Percentiles rank a stretch among this genome's conserved stretches.
These are phyloP conservation scores for Hypena proboscidalis DNA, from an alignment of 2,888 invertebrate species.

Conservation along the genomic window DNA sequence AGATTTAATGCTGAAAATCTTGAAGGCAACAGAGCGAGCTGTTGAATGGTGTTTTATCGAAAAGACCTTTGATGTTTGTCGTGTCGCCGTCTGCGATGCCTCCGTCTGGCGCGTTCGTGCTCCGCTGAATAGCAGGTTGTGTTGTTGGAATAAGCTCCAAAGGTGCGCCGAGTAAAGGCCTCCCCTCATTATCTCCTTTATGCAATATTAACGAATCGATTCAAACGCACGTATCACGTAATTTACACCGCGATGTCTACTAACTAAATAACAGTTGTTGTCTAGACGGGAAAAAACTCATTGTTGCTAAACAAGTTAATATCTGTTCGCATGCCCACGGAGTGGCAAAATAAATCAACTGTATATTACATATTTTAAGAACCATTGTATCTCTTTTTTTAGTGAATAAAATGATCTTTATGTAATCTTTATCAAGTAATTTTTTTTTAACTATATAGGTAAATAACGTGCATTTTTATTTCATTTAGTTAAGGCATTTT, in stretches of 20 bases:
- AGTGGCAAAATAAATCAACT: too few relatives aligned
- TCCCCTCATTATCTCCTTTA: constrained; percentile 43
- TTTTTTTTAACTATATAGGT: too few relatives aligned
- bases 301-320: too few relatives aligned
- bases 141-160: constrained; percentile 56
- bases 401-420: too few relatives aligned
- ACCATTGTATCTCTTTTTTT: too few relatives aligned
- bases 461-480: too few relatives aligned
- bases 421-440: too few relatives aligned
- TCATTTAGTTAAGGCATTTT: too few relatives aligned
- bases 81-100: constrained; percentile 48
- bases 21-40: constrained; percentile 45
- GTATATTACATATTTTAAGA: too few relatives aligned
- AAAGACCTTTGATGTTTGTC: constrained; percentile 62
- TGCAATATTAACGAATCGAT: constrained; percentile 35
- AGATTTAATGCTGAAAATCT: constrained; percentile 34
- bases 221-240: constrained; percentile 6
- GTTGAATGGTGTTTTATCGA: constrained; percentile 58
- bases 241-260: neutral
- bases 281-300: too few relatives aligned
- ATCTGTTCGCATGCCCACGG: too few relatives aligned
- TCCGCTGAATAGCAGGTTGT: constrained; percentile 49
- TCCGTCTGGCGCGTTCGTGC: constrained; percentile 50
- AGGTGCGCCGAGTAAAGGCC: constrained; percentile 41
- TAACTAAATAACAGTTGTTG: too few relatives aligned